Base-by-base conservation (phyloP, 2,888 invertebrate species). In the Apodemia zela region DNA sequence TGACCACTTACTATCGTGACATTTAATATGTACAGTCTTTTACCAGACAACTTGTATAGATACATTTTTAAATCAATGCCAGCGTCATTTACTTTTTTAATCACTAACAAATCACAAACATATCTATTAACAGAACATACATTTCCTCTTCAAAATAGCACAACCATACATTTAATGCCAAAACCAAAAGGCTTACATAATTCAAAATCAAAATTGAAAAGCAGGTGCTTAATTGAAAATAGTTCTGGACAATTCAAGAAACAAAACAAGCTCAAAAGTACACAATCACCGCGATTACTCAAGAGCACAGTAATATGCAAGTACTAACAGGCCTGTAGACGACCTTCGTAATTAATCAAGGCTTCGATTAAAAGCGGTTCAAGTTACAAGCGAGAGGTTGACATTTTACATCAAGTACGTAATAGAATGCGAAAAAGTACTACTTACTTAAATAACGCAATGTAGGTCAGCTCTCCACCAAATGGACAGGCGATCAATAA, bases 311-410 rank as follows among this genome's bases (percentile, higher is more conserved):
- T 51, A 54, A 54, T 25, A 54, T 54, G 54, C 63, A 66, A 65
- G 63, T 72, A 76, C 75, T 79, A 25, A 79, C 75, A 77, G 80
- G 76, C 77, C 73, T 73, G 73, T 69, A 70, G 69, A 65, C 71
- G 71, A 67, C 68, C 68, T 67, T 69, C 66, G 70, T 63, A 51
- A 63, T 64, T 67, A 71, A 66, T 60, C 66, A 70, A 67, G 66
- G 67, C 59, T 42, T 33, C 54, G 15, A 61, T 54, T 18, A 18
- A 18, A 54, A 54, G 25, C 13, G 51, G 51, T 25, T 2, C 10
- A 54, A 54, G 51, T 25, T 6, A 54, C 51, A 5, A 25, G 51
- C 51, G 21, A 25, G 13, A 25, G 49, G 49, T 49, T 18, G 51
- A 15, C 21, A 45, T 51, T 49, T 49, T 17, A 61, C 15, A 15